Evolutionary conservation across 2,888 invertebrate genomes (phyloP).

Genomic region (Antheraea yamamai): DNA sequence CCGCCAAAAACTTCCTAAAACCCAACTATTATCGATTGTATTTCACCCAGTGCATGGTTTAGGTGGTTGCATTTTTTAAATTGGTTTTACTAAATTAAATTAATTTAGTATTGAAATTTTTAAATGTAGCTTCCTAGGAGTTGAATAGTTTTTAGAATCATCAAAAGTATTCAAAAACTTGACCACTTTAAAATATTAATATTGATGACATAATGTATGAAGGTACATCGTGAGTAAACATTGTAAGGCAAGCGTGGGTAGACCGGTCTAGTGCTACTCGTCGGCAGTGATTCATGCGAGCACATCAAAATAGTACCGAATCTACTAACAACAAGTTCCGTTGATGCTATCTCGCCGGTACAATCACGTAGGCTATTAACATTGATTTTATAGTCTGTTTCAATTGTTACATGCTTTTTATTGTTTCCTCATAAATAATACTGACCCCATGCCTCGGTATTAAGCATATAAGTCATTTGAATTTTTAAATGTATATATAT

Average conservation of each 20-base stretch:
- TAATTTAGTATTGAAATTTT: too few species aligned
- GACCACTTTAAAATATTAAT: background rate
- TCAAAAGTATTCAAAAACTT: too few species aligned
- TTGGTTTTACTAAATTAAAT: too few species aligned
- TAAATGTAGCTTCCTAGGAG: too few species aligned
- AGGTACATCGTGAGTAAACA: background rate
- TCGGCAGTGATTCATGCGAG: constrained; percentile 24
- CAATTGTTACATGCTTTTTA: constrained; percentile 1
- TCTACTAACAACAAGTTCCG: constrained; percentile 9
- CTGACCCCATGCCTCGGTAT: background rate
- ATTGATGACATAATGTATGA: background rate
- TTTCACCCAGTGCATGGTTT: too few species aligned
- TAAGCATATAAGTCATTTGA: background rate
- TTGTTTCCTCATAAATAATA: background rate
- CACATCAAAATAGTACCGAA: background rate
- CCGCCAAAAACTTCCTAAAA: too few species aligned
- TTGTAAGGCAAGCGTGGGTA: constrained; percentile 47
- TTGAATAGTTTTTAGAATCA: too few species aligned
- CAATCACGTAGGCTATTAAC: constrained; percentile 6
- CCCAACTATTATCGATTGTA: too few species aligned
- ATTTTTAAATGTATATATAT: background rate
- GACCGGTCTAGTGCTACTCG: constrained; percentile 42
- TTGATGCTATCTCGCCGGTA: constrained; percentile 3
- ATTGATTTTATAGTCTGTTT: constrained; percentile 12
- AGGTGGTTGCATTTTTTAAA: too few species aligned